These are phyloP conservation scores for Caenorhabditis sp. DNA, from an alignment of 2,888 invertebrate genomes.

Conservation along the genomic window DNA sequence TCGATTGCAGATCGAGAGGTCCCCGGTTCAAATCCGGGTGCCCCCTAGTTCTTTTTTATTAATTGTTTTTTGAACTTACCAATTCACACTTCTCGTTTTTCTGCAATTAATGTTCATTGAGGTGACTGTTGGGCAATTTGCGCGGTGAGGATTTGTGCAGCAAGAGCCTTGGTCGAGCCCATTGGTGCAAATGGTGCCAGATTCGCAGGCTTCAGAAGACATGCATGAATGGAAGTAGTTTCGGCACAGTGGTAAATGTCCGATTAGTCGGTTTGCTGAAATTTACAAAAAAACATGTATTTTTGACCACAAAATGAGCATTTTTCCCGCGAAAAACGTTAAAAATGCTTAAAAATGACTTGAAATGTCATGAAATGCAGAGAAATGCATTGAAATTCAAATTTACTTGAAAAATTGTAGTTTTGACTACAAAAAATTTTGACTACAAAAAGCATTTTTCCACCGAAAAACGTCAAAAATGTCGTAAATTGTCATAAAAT, in stretches of 20 bases:
- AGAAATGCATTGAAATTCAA: no score
- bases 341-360: no score
- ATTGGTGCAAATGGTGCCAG: slow-evolving; percentile 50
- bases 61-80: slow-evolving; percentile 30
- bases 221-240: slow-evolving; percentile 58
- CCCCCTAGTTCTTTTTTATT: slow-evolving; percentile 55
- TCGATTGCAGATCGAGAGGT: slow-evolving; percentile 70
- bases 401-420: no score
- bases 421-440: no score
- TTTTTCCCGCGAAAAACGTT: no score
- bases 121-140: slow-evolving; percentile 46
- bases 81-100: slow-evolving; percentile 52
- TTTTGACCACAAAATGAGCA: no score
- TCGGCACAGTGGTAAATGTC: slow-evolving; percentile 41
- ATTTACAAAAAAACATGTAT: no score
- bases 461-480: no score
- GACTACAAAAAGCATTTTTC: no score
- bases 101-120: slow-evolving; percentile 50
- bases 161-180: slow-evolving; percentile 47
- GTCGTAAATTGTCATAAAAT: no score
- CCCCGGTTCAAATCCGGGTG: slow-evolving; percentile 67
- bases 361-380: no score
- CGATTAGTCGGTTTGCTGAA: slow-evolving; percentile 16
- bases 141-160: slow-evolving; percentile 44
- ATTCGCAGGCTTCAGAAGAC: slow-evolving; percentile 46